Percentiles rank a stretch among this genome's conserved stretches.
Evolutionary conservation across 2,888 invertebrate genomes (phyloP).

Genomic region (Pyrrhia umbra): DNA sequence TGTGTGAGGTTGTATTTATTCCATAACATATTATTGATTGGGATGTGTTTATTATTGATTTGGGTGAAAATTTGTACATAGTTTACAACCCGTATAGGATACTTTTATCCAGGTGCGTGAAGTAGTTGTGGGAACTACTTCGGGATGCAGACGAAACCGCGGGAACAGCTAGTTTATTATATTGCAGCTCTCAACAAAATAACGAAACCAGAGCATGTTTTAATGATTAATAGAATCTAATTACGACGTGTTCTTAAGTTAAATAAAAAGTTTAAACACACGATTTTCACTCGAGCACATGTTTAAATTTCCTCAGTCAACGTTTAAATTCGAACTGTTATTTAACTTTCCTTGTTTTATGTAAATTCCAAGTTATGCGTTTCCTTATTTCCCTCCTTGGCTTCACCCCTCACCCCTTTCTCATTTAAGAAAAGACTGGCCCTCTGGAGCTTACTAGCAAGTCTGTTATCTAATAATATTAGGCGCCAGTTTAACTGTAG

Average conservation of each 20-base stretch:
- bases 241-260: conserved; percentile 13
- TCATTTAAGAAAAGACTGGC: conserved; percentile 34
- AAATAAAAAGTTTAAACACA: conserved; percentile 32
- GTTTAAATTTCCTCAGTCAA: conserved; percentile 29
- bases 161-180: too few relatives aligned
- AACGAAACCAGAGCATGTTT: conserved; percentile 10
- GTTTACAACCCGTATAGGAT: too few relatives aligned
- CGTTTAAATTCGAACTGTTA: conserved; percentile 38
- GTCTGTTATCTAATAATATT: conserved; percentile 49
- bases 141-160: too few relatives aligned
- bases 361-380: conserved; percentile 37
- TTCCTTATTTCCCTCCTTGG: conserved; percentile 27
- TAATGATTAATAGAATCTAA: conserved; percentile 26
- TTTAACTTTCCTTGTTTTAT: conserved; percentile 40
- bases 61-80: too few relatives aligned
- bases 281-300: conserved; percentile 35
- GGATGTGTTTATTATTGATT: too few relatives aligned
- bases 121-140: too few relatives aligned
- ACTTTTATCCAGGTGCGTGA: too few relatives aligned
- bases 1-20: too few relatives aligned
- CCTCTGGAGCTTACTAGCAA: conserved; percentile 31
- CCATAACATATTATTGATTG: too few relatives aligned
- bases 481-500: conserved; percentile 31
- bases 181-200: conserved; percentile 5
- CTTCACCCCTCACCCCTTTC: conserved; percentile 25